Evolutionary conservation across 2,113 vertebrate genomes (phyloP).

Genomic region (Protobothrops flavoviridis): DNA sequence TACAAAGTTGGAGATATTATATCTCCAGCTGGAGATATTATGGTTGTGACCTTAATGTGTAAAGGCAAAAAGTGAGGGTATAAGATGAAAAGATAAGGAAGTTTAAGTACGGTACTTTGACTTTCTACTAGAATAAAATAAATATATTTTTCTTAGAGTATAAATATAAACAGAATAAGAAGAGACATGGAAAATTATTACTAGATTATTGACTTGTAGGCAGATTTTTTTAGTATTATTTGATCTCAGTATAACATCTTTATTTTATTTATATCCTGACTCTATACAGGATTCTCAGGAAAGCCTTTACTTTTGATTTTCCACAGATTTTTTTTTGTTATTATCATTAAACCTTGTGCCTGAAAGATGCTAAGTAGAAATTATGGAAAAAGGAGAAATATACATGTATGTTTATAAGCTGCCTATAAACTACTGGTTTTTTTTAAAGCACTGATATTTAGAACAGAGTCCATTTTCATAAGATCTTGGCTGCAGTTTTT

Average conservation of each 20-base stretch:
- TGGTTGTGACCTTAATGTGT: slow-evolving; percentile 42
- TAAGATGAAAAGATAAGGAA: not conserved
- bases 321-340: not conserved
- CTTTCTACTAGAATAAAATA: slow-evolving; percentile 18
- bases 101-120: not conserved
- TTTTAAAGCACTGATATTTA: not conserved
- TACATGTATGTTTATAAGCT: not conserved
- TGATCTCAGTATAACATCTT: not conserved
- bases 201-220: not conserved
- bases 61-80: slow-evolving; percentile 16
- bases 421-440: not conserved
- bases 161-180: not conserved
- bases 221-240: not conserved
- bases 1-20: slow-evolving; percentile 53
- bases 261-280: not conserved
- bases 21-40: slow-evolving; percentile 46
- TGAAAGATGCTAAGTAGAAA: not conserved
- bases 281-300: not conserved
- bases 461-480: not conserved
- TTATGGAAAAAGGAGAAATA: not conserved
- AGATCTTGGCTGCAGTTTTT: not conserved
- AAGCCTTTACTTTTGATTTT: not conserved
- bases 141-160: slow-evolving; percentile 20
- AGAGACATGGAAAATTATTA: not conserved
- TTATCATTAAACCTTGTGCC: not conserved